Conservation (phyloP, 2,888 invertebrate species). For the Hydraecia micacea region DNA sequence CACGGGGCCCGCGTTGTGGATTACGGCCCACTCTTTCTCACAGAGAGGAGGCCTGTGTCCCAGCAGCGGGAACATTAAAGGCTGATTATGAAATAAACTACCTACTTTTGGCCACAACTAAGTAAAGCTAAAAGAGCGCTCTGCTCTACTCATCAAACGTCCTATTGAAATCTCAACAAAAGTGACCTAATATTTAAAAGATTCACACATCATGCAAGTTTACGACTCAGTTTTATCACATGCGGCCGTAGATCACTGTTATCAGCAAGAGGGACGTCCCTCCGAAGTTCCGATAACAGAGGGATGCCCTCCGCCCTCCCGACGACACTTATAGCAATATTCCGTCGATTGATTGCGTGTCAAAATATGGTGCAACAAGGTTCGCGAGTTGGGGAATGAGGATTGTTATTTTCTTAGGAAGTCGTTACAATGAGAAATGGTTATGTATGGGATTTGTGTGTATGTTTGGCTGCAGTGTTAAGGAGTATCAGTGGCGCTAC, state of each 20-base stretch:
- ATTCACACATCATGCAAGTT: slow-evolving; percentile 50
- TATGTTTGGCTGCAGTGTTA: neutral
- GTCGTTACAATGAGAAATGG: slow-evolving; percentile 40
- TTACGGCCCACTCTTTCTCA: neutral
- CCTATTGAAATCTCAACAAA: slow-evolving; percentile 32
- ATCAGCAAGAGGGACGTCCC: slow-evolving; percentile 46
- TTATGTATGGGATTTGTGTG: neutral
- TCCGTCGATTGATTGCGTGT: slow-evolving; percentile 60
- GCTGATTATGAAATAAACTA: neutral
- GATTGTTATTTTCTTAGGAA: slow-evolving; percentile 36
- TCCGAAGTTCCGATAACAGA: slow-evolving; percentile 46
- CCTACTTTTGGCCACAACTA: neutral
- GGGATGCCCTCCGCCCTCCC: slow-evolving; percentile 44
- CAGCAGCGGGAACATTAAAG: neutral
- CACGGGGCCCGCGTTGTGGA: neutral
- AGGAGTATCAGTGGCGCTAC: neutral
- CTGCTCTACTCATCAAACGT: neutral
- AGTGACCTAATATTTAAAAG: slow-evolving; percentile 53
- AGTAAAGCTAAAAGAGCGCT: neutral
- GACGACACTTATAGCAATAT: slow-evolving; percentile 63
- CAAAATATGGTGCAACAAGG: slow-evolving; percentile 42
- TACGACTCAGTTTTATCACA: slow-evolving; percentile 61
- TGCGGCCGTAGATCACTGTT: slow-evolving; percentile 60
- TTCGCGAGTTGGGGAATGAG: slow-evolving; percentile 23
- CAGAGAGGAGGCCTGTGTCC: neutral